Evolutionary conservation across 2,797 vertebrate species (phyloP).

Genomic region (Nannoperca australis): DNA sequence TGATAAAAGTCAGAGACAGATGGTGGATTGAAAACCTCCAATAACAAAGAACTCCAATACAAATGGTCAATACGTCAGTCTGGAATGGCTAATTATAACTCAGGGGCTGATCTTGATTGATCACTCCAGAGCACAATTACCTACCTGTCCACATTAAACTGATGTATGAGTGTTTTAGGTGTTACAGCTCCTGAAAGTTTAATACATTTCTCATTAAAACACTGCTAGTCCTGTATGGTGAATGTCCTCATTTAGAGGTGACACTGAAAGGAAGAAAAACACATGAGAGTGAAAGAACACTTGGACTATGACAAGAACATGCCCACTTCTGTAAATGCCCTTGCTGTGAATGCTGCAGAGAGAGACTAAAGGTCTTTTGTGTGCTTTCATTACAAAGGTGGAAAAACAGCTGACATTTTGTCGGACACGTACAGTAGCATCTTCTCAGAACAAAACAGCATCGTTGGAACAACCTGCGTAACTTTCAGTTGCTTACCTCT

Average conservation of each 20-base stretch:
- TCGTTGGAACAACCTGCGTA: constrained; percentile 46
- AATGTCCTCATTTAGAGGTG: constrained; percentile 56
- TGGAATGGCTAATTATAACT: constrained; percentile 66
- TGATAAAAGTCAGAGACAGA: constrained; percentile 46
- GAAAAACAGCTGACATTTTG: constrained; percentile 51
- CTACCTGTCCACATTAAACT: constrained; percentile 69
- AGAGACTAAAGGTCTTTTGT: constrained; percentile 55
- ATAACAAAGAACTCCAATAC: constrained; percentile 52
- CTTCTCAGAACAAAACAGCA: constrained; percentile 7
- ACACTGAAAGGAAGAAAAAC: constrained; percentile 28
- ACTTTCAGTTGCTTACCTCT: constrained; percentile 38
- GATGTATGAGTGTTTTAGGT: constrained; percentile 70
- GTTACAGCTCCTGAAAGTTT: constrained; percentile 64
- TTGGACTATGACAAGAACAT: constrained; percentile 40
- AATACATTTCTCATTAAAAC: constrained; percentile 69
- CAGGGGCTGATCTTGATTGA: constrained; percentile 63
- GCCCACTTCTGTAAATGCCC: constrained; percentile 20
- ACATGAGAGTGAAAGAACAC: constrained; percentile 34
- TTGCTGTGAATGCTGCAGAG: constrained; percentile 45
- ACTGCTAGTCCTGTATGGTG: constrained; percentile 31
- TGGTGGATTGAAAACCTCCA: constrained; percentile 45
- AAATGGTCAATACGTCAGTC: constrained; percentile 61
- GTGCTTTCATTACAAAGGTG: constrained; percentile 46
- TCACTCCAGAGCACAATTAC: constrained; percentile 67
- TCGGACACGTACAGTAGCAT: constrained; percentile 43